Base-by-base conservation (phyloP, 2,888 invertebrate genomes). In the Lasioglossum pauxillum region DNA sequence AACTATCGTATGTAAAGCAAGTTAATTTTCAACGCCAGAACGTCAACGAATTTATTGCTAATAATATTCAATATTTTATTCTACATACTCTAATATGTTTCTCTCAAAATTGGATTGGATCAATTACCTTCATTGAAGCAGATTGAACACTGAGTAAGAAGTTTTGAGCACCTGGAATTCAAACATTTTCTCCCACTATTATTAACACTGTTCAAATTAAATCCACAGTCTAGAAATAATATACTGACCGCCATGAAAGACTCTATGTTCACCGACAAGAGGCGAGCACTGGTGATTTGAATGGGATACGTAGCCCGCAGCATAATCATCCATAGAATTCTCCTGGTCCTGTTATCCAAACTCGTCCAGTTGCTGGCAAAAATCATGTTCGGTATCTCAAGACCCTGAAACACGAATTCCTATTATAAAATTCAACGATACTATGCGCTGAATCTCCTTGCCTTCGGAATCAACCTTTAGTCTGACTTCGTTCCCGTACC, bases 401-500 rank as follows among this genome's bases (percentile, higher is more conserved):
- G 60, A 71, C 84, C 84, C 87, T 82, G 23, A n/a, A 46, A 0
- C 19, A 12, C 14, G 16, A 71, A 14, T 27, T 27, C 5, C 14
- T 27, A 16, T 60, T 27, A 27, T 4, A 27, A 14, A 60, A 60
- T 27, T 27, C 60, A 5, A 27, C 27, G 14, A 60, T 14, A 14
- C 5, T 7, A n/a, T 8, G 4, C 57, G 79, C n/a, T 27, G 5
- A 27, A 35, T n/a, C 5, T 72, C 27, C 35, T 53, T 57, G 8
- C 31, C 16, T 8, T 27, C 7, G 19, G 31, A 49, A 73, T 71
- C 31, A 78, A 85, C 87, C 85, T 84, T 79, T 7, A 75, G 10
- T 57, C 57, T 81, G n/a, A 82, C 80, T 79, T 88, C 80, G 60
- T 88, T 85, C 1, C 89, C 87, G 41, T 74, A 85, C 87, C 87